These are phyloP conservation scores for Coilia nasus DNA, from an alignment of 2,797 vertebrate genomes.

Conservation along the genomic window DNA sequence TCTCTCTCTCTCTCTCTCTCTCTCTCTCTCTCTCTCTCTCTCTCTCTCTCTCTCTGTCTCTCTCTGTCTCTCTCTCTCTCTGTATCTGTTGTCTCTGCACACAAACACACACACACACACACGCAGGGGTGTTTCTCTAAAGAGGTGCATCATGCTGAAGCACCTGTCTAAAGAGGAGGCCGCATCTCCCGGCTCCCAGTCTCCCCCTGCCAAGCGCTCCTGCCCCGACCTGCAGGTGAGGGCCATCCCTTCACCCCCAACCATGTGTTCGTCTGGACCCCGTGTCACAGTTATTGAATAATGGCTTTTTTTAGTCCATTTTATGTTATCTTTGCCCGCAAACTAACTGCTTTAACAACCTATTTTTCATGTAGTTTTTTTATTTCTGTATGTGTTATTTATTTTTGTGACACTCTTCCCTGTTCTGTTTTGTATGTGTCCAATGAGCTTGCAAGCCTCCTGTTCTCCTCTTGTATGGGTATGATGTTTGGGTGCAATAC, in stretches of 20 bases:
- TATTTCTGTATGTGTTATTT: not conserved
- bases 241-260: not conserved
- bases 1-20: too few species aligned
- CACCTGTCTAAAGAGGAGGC: constrained; percentile 85
- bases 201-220: constrained; percentile 87
- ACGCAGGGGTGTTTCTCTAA: constrained; percentile 77
- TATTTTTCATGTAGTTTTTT: not conserved
- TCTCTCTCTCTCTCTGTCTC: not conserved
- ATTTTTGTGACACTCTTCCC: not conserved
- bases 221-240: constrained; percentile 90
- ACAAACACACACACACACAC: too few species aligned
- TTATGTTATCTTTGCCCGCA: not conserved
- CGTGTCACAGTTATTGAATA: not conserved
- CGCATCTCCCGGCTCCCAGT: constrained; percentile 66
- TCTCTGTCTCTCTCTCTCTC: not conserved
- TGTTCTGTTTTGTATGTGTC: constrained; percentile 8
- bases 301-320: not conserved
- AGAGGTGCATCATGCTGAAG: constrained; percentile 88
- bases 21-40: not conserved
- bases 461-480: constrained; percentile 20
- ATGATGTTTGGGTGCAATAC: constrained; percentile 21
- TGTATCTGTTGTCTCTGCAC: too few species aligned
- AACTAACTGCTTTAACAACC: not conserved
- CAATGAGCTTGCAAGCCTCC: not conserved
- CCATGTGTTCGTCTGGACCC: not conserved